Evolutionary conservation across 2,113 vertebrate species (phyloP), one percentile per base, ranked within the genome.

Genomic region (Centropus unirufus): DNA sequence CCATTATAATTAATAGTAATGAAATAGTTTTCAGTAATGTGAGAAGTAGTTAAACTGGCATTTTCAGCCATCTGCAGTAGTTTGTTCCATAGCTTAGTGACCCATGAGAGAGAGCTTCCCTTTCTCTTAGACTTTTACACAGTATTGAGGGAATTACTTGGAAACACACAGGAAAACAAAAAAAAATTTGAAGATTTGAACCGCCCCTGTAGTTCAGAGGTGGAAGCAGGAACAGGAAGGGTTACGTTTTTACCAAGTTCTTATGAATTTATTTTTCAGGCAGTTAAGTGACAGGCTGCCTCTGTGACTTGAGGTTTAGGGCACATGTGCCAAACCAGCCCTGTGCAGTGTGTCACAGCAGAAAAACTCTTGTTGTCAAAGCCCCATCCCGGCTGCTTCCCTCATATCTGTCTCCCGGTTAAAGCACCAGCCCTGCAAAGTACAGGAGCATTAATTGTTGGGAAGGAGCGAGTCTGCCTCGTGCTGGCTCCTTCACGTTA

Each of bases 351-450:
- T 73, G 23, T 80, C 30, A 32, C 63, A 91, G 58, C 36, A 85
- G 62, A 57, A 76, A 8, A 86, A 62, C 58, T 61, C 16, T 9
- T 40, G 11, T 74, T 62, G 36, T 78, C 73, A 44, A 64, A 85
- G 30, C 74, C 23, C 12, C 4, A 17, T 89, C 12, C 15, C 24
- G 29, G 12, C 42, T 78, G 0, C 77, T 54, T 79, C 13, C 5
- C 30, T 83, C 21, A 0, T 40, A 6, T 76, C 64, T 24, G 1
- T 55, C 11, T 67, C 47, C 26, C 2, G 11, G 27, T 55, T 39
- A 70, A 42, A 12, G 44, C 12, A 3, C 34, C 14, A 19, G 10
- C 8, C 9, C n/a, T 39, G 3, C 0, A 0, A 0, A 47, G 57
- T 11, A 11, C 5, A 42, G 54, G 30, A 85, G 26, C 75, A 42